Evolutionary conservation across 2,888 invertebrate genomes (phyloP).

Genomic region (Thymelicus acteon): DNA sequence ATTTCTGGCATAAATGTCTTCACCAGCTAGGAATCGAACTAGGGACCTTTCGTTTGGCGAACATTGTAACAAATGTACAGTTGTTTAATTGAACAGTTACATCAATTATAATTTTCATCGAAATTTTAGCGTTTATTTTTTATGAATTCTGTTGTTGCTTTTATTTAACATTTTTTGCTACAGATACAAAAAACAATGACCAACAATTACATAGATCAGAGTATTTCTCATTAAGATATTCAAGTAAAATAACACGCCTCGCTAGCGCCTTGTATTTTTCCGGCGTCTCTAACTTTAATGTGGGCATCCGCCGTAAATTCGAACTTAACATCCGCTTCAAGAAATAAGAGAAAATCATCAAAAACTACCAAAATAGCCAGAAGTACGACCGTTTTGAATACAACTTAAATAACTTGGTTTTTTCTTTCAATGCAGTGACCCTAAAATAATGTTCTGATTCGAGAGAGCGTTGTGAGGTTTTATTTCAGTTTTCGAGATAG

Average conservation of each 20-base stretch:
- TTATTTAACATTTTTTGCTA: neutral
- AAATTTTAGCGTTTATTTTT: too few species aligned
- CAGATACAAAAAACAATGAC: neutral
- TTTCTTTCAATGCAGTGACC: conserved; percentile 21
- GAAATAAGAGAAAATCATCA: conserved; percentile 10
- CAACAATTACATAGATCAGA: neutral
- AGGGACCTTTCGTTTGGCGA: too few species aligned
- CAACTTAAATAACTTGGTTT: conserved; percentile 2
- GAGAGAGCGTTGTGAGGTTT: neutral
- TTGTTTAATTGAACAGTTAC: too few species aligned
- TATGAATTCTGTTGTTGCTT: too few species aligned
- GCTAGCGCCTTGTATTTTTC: conserved; percentile 8
- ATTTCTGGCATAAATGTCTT: too few species aligned
- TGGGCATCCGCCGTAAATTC: conserved; percentile 1
- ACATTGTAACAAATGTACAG: too few species aligned
- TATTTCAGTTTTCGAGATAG: conserved; percentile 7
- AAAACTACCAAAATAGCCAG: conserved; percentile 15
- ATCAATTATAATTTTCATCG: too few species aligned
- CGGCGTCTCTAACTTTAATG: neutral
- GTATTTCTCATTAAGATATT: neutral
- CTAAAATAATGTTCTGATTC: conserved; percentile 2
- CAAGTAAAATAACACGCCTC: neutral
- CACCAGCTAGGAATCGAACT: too few species aligned
- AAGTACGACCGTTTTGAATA: conserved; percentile 16
- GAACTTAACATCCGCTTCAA: conserved; percentile 1